Percentiles rank a stretch among this genome's conserved stretches.
These are phyloP conservation scores for Pseudonaja textilis DNA, from an alignment of 2,113 vertebrate species.

Conservation along the genomic window DNA sequence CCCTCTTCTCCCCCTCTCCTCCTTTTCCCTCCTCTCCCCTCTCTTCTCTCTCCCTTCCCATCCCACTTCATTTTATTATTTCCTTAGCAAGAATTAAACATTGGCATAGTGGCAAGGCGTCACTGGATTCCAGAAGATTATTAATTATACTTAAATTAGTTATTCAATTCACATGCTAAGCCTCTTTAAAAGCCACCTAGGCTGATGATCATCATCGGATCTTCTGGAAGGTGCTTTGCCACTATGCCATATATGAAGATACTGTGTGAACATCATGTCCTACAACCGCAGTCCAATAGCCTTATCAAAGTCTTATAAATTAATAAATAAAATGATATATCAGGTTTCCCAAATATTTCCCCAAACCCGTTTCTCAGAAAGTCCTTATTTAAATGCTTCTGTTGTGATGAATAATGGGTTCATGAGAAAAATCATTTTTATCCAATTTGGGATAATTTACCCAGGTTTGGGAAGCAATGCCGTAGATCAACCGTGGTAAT, in stretches of 20 bases:
- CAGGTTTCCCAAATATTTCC: background rate
- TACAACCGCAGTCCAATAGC: background rate
- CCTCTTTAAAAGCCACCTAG: background rate
- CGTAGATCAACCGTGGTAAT: background rate
- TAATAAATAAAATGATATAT: background rate
- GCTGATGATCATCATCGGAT: background rate
- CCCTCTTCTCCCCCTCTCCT: rapidly evolving
- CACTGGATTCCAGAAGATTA: background rate
- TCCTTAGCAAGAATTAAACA: background rate
- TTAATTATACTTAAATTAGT: background rate
- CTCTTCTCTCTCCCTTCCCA: rapidly evolving
- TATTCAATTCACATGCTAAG: background rate
- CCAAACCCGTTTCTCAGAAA: background rate
- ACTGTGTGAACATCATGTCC: background rate
- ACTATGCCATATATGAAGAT: background rate
- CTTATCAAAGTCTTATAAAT: background rate
- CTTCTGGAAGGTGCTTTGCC: background rate
- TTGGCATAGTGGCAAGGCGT: background rate
- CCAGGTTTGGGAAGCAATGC: background rate
- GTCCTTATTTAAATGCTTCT: background rate
- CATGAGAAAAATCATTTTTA: background rate
- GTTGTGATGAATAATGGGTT: background rate
- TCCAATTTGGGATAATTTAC: background rate
- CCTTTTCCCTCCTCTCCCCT: too few relatives aligned
- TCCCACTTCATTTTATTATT: background rate